phyloP scores from a whole-genome alignment of 1,140 invertebrate species.

The Elysia chlorotica region DNA sequence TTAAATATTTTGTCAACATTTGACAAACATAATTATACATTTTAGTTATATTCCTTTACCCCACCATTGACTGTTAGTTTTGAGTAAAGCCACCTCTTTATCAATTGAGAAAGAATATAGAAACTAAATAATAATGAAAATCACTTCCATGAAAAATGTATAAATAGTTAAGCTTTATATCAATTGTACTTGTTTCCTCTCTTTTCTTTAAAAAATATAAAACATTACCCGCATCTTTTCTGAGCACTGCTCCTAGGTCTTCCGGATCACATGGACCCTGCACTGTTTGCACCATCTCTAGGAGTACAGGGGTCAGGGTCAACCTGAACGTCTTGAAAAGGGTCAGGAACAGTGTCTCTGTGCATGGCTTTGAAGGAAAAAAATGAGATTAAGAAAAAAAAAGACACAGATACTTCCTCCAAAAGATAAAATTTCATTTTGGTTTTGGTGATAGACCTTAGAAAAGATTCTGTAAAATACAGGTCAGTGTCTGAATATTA shows the following conservation, averaged over 20 bases:
- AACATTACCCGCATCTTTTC: constrained; percentile 85
- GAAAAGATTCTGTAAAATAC: no score
- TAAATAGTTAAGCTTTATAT: no score
- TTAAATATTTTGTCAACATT: no score
- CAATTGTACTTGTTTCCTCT: no score
- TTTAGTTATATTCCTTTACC: not conserved
- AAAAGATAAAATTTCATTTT: not conserved
- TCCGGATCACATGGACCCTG: constrained; percentile 70
- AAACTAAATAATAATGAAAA: no score
- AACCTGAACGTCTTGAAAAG: constrained; percentile 81
- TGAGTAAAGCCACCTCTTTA: no score
- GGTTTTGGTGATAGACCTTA: not conserved
- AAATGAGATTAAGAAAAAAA: constrained; percentile 13
- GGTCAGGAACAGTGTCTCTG: constrained; percentile 82
- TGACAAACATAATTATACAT: no score
- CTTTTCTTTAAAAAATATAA: no score
- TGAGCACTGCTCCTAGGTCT: constrained; percentile 78
- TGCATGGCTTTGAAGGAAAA: constrained; percentile 72
- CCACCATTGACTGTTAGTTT: not conserved
- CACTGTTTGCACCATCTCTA: constrained; percentile 73
- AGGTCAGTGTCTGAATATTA: no score
- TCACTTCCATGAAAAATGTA: no score
- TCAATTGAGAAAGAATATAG: no score
- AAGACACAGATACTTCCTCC: no score
- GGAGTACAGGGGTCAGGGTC: constrained; percentile 73